Evolutionary conservation across 2,797 vertebrate species (phyloP).

Genomic region (Naso thynnoides): DNA sequence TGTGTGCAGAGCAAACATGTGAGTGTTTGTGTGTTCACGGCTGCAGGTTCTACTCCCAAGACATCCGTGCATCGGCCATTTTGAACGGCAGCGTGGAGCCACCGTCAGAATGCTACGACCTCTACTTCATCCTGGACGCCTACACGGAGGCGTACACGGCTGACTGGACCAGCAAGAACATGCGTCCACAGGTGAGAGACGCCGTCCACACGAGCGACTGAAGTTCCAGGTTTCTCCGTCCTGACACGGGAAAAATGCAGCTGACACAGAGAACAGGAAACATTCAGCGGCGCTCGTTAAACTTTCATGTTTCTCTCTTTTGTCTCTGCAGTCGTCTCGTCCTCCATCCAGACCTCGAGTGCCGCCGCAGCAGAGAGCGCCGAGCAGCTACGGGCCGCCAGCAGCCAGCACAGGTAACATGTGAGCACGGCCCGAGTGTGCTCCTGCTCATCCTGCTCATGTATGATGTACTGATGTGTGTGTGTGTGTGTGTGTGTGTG

Average conservation of each 20-base stretch:
- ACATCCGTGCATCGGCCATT: conserved; percentile 92
- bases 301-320: not conserved
- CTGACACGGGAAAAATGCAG: too few species aligned
- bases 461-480: not conserved
- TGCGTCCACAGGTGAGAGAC: conserved; percentile 63
- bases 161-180: conserved; percentile 83
- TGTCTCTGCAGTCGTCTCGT: conserved; percentile 32
- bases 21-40: not conserved
- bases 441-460: too few species aligned
- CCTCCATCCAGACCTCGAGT: conserved; percentile 65
- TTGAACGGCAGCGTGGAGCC: conserved; percentile 91
- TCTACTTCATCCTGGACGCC: conserved; percentile 88
- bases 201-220: too few species aligned
- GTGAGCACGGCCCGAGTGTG: too few species aligned
- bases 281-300: too few species aligned
- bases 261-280: too few species aligned
- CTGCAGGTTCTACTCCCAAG: conserved; percentile 91
- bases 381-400: conserved; percentile 4
- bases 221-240: too few species aligned
- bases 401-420: not conserved
- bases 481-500: conserved; percentile 15
- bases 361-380: not conserved
- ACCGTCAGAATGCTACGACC: conserved; percentile 87
- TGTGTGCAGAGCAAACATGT: not conserved
- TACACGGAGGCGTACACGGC: conserved; percentile 90